phyloP scores from a whole-genome alignment of 2,113 vertebrate genomes.

The Scytalopus superciliaris region DNA sequence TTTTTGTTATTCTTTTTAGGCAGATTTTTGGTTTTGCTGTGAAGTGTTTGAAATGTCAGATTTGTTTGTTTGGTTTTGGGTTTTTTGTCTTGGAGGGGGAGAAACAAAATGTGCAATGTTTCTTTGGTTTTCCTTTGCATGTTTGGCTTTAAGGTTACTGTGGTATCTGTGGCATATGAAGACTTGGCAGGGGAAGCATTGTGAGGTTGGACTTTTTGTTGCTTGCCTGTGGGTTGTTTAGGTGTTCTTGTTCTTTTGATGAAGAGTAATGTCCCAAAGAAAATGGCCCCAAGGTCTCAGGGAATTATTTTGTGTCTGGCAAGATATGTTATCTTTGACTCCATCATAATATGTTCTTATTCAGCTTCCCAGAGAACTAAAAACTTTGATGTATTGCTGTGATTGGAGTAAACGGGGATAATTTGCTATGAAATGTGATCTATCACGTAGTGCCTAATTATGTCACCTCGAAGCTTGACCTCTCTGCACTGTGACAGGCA shows the following conservation, averaged over 20 bases:
- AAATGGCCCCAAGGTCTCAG: not conserved
- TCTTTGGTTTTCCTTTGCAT: not conserved
- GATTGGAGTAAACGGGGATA: not conserved
- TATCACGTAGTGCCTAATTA: not conserved
- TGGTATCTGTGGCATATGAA: fast-evolving
- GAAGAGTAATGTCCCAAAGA: not conserved
- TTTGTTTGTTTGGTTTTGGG: too few species aligned
- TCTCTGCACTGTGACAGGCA: not conserved
- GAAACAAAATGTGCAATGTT: not conserved
- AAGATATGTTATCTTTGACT: not conserved
- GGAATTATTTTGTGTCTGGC: not conserved
- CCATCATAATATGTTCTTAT: not conserved
- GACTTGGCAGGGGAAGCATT: not conserved
- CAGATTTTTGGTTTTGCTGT: not conserved
- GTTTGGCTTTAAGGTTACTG: not conserved
- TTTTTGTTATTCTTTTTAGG: not conserved
- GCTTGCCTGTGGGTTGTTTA: not conserved
- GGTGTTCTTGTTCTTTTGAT: not conserved
- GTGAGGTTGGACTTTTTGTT: too few species aligned
- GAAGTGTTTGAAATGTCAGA: not conserved
- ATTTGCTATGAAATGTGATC: not conserved
- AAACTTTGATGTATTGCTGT: not conserved
- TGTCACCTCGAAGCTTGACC: not conserved
- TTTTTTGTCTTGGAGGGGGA: not conserved
- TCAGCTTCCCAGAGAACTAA: not conserved